Evolutionary conservation across 2,113 vertebrate species (phyloP), one percentile per base, ranked within the genome.

Genomic region (Anas platyrhynchos): DNA sequence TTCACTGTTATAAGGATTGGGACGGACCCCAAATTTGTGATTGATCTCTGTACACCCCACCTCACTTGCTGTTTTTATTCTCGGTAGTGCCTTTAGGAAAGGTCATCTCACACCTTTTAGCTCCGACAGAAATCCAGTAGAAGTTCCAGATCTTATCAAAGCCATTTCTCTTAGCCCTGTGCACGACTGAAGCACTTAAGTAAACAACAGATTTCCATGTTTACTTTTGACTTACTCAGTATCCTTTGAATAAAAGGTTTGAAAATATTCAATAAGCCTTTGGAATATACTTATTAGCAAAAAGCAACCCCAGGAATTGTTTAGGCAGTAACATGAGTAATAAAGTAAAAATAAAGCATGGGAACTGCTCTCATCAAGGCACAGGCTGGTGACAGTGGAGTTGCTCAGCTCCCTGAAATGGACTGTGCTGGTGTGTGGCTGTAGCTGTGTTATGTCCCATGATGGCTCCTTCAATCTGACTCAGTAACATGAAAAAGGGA

Each of bases 361-460:
- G 36, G 78, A 68, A n/a, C 36, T 11, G 14, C 46, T 72, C 43
- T 80, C 52, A 34, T 13, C 55, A 43, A 36, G 77, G 4, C 48
- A 69, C n/a, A 54, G 43, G 26, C 32, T 65, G 0, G 0, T 38
- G 46, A 52, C 46, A 84, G 52, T 18, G 29, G 1, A 4, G 16
- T 59, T 6, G 8, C 16, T 78, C 34, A n/a, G 58, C 41, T 88
- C n/a, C 16, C 2, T 66, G 55, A 82, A 66, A 32, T 1, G 9
- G 18, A 3, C 3, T n/a, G 81, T 73, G 23, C 26, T 48, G 44
- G 12, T 2, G 0, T 66, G 48, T 48, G 32, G 16, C 23, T 61
- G 22, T 87, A 84, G 23, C 66, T 79, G 44, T 3, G 1, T 46
- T 68, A 17, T 25, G 26, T 48, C 15, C 73, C 9, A 1, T n/a